Conservation (phyloP, 2,888 invertebrate genomes). For the Cryptocephalus moraei region DNA sequence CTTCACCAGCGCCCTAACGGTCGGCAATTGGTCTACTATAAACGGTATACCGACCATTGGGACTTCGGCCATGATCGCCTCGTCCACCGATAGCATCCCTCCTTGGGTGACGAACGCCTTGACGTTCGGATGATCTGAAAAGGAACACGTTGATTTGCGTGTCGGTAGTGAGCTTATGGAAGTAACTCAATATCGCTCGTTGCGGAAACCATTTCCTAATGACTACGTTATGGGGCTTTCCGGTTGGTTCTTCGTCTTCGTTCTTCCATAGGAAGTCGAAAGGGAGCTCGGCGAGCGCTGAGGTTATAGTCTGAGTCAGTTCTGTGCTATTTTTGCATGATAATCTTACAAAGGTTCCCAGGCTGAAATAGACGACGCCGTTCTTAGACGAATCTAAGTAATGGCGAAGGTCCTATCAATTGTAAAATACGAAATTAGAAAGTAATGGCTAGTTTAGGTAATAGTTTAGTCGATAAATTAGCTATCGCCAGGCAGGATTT, state of each 20-base stretch:
- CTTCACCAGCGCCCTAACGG: slow-evolving; percentile 16
- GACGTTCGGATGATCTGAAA: slow-evolving; percentile 24
- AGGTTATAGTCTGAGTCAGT: slow-evolving; percentile 26
- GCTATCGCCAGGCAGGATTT: too few relatives aligned
- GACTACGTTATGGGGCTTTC: slow-evolving; percentile 33
- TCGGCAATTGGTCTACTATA: slow-evolving; percentile 24
- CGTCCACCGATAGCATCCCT: slow-evolving; percentile 25
- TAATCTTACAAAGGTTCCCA: slow-evolving; percentile 36
- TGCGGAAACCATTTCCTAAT: slow-evolving; percentile 40
- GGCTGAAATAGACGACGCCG: slow-evolving; percentile 35
- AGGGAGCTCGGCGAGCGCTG: slow-evolving; percentile 32
- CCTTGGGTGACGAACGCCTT: slow-evolving; percentile 25
- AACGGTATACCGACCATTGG: slow-evolving; percentile 26
- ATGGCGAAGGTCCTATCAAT: slow-evolving; percentile 30
- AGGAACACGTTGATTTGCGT: too few relatives aligned
- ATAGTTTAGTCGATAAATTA: too few relatives aligned
- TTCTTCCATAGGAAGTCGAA: slow-evolving; percentile 39
- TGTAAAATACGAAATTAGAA: too few relatives aligned
- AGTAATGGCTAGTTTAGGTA: too few relatives aligned
- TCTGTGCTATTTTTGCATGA: slow-evolving; percentile 26
- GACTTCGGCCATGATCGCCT: slow-evolving; percentile 21
- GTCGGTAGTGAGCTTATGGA: too few relatives aligned
- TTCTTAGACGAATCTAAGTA: slow-evolving; percentile 29
- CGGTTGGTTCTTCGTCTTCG: slow-evolving; percentile 27
- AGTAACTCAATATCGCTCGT: slow-evolving; percentile 38